Base-by-base conservation (phyloP, 2,888 invertebrate species). In the Hirtodrosophila duncani region DNA sequence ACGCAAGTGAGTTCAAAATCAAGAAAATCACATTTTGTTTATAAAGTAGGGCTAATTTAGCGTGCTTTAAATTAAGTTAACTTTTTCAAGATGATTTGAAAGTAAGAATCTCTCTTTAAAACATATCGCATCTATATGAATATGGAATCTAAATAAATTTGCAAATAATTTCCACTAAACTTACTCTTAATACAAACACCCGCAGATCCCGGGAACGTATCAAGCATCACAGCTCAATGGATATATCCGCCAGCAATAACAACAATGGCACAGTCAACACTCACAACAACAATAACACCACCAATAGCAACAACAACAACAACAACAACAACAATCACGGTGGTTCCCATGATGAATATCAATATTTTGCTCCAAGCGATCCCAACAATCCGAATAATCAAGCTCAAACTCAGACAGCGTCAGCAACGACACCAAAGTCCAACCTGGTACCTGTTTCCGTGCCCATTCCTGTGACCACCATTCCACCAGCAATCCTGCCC, bases 301-400 rank as follows among this genome's bases (percentile, higher is more conserved):
- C 33, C 11, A 55, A 27, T 6, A 64, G 13, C 9, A 68, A 33
- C n/a, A 64, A 27, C 26, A 63, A 23, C 17, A 70, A 38, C 30
- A 60, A 23, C 27, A 77, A 65, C 33, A 79, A 44, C 41, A 59
- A 60, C 27, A 71, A 65, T 21, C 66, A 58, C 20, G 68, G 66
- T 9, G 64, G 57, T 1, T 63, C 55, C 6, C 74, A 81, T 9
- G 84, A 84, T 58, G 84, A 84, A 33, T 84, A 84, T 45, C 84
- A 84, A 51, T 84, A 84, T 38, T 84, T 84, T 66, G 84, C 84
- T 2, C 84, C 84, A 3, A 83, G 83, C 37, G 84, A 84, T 67
- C 84, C 84, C 0, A 84, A 84, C 18, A 84, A 84, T 67, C 84
- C 84, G 1, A 83, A 82, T 49, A 84, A 84, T 60, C 83, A 82